Conservation (phyloP, 2,113 vertebrate species). For the Oreochromis tanganicae region DNA sequence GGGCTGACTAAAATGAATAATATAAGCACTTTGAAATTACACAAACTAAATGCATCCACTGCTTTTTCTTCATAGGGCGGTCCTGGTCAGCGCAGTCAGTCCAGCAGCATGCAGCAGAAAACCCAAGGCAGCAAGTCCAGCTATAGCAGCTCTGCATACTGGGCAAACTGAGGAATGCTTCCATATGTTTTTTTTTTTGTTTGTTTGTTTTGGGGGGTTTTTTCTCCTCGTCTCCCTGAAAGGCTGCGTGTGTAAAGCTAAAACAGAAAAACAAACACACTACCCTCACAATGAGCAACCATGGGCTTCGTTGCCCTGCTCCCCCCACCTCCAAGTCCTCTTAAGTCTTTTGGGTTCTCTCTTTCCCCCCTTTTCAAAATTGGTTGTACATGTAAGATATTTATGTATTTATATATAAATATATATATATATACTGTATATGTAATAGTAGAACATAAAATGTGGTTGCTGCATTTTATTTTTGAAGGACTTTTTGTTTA, state of each 20-base stretch:
- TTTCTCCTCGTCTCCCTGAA: not conserved
- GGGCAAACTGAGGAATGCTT: slow-evolving; percentile 69
- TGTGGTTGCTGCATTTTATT: slow-evolving; percentile 77
- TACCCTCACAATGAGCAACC: slow-evolving; percentile 50
- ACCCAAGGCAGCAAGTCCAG: slow-evolving; percentile 74
- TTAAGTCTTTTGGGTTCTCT: slow-evolving; percentile 68
- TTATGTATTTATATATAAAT: slow-evolving; percentile 81
- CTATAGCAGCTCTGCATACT: slow-evolving; percentile 77
- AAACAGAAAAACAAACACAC: slow-evolving; percentile 46
- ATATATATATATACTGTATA: slow-evolving; percentile 76
- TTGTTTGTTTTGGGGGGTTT: not conserved
- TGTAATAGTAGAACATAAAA: slow-evolving; percentile 77
- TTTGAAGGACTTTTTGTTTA: slow-evolving; percentile 77
- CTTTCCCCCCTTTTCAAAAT: slow-evolving; percentile 62
- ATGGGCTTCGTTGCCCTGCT: not conserved
- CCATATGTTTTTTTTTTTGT: not conserved
- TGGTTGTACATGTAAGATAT: slow-evolving; percentile 82
- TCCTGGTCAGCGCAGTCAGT: slow-evolving; percentile 73
- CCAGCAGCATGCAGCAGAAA: slow-evolving; percentile 77
- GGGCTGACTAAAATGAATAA: not conserved
- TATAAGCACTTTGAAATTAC: not conserved
- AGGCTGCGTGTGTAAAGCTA: slow-evolving; percentile 46
- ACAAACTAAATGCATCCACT: not conserved
- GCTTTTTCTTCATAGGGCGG: slow-evolving; percentile 45
- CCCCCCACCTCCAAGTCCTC: slow-evolving; percentile 67